These are phyloP conservation scores for Polymixis flavicincta DNA, from an alignment of 2,888 invertebrate genomes.

Conservation along the genomic window DNA sequence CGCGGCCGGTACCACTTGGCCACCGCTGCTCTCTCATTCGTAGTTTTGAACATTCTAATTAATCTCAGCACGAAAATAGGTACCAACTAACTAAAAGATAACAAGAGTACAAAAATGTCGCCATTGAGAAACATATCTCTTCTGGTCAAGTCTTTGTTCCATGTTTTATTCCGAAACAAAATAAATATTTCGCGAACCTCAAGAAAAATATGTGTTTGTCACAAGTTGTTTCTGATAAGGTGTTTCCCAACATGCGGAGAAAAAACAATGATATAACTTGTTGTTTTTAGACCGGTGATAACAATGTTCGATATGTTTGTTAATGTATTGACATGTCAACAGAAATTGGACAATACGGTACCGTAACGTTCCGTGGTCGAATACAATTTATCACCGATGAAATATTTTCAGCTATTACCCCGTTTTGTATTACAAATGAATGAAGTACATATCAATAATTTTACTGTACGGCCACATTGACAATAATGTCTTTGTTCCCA, in stretches of 20 bases:
- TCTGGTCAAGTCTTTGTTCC: constrained; percentile 20
- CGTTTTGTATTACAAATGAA: constrained; percentile 36
- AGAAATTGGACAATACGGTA: constrained; percentile 52
- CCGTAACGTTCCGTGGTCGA: constrained; percentile 20
- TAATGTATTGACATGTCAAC: constrained; percentile 59
- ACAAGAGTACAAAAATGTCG: not conserved
- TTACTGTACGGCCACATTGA: constrained; percentile 5
- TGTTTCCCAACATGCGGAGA: constrained; percentile 9
- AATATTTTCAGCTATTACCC: constrained; percentile 37
- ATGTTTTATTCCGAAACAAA: constrained; percentile 28
- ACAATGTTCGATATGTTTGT: constrained; percentile 35
- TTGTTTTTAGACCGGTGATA: constrained; percentile 31
- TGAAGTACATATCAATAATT: constrained; percentile 43
- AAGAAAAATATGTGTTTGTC: constrained; percentile 41
- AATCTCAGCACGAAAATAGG: not conserved
- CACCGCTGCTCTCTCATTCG: too few relatives aligned
- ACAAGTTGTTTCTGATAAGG: constrained; percentile 31
- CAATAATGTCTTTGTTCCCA: constrained; percentile 35
- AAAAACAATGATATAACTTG: constrained; percentile 20
- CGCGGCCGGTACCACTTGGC: too few relatives aligned
- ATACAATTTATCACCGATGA: constrained; percentile 44
- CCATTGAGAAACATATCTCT: not conserved
- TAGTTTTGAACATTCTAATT: too few relatives aligned
- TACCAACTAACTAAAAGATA: not conserved
- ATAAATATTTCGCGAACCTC: constrained; percentile 36